Base-by-base conservation (phyloP, 2,888 invertebrate genomes). In the Tachystola acroxantha region DNA sequence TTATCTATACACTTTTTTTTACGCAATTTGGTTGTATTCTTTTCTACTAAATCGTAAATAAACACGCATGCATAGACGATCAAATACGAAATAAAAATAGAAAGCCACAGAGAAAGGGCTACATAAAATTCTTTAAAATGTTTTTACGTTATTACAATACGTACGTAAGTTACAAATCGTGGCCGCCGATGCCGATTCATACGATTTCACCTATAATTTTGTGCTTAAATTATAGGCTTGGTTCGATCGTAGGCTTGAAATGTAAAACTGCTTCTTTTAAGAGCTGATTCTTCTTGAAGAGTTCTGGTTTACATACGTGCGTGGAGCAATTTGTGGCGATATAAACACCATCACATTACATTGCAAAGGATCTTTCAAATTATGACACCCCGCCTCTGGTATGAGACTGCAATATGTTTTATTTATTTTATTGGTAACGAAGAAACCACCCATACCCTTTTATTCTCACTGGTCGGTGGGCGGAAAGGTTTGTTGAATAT, bases 81-180 rank as follows among this genome's bases (percentile, higher is more conserved):
- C 29, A 19, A 40, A 51, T 53, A 51, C 45, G 43, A 49, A 58
- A 56, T 52, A 48, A 60, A 62, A 68, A 59, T 66, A 70, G 68
- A 74, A 77, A 73, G 71, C 58, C 56, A 56, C 43, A 64, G 69
- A 70, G 72, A 76, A 74, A 72, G 73, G 73, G 71, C 65, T 45
- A 46, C 43, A 51, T 53, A 44, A 50, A 57, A 25, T 33, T 10
- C 9, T 33, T 10, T 44, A 48, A 57, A 52, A 50, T 52, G 63
- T 66, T 33, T 70, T 65, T 65, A 60, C 57, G 63, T 64, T 58
- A 64, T 59, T 59, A 64, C 65, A 67, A 65, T 24, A 24, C 9
- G 12, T 70, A 65, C 65, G 56, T 70, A 65, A 65, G 56, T 65
- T 64, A 66, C 59, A 64, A 60, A 66, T 68, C 61, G 63, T 64